Base-by-base conservation (phyloP, 2,888 invertebrate genomes). In the Conchocele bisecta region DNA sequence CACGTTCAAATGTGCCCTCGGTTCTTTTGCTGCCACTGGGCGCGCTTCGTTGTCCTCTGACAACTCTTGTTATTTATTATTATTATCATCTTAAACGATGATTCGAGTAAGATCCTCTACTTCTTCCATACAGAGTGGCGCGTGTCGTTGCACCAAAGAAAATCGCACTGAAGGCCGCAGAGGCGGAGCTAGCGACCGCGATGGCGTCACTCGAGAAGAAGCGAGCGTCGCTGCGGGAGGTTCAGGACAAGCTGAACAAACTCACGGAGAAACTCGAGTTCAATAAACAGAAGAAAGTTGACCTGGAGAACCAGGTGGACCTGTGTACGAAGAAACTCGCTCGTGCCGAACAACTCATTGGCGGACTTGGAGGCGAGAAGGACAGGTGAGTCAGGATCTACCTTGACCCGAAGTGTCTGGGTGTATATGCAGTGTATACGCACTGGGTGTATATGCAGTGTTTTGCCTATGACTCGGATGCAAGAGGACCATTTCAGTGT, bases 111-210 rank as follows among this genome's bases (percentile, higher is more conserved):
- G n/a, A n/a, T n/a, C n/a, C n/a, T n/a, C n/a, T n/a, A n/a, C n/a
- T n/a, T n/a, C n/a, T n/a, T 37, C 39, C 31, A 54, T 72, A 6
- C 73, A 90, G 90, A 77, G 91, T 91, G 15, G 91, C 91, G 5
- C 91, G 91, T 81, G 89, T 92, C 46, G 92, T 92, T 2, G 92
- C 92, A 3, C 92, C 92, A 3, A 92, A 92, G 83, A 92, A 92
- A 72, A 86, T 86, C 60, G 89, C 89, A 7, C 81, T 92, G 74
- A 90, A 89, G 75, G 85, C 85, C 41, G 92, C 92, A 11, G 88
- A 92, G 65, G 83, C 71, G 7, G 89, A 91, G 57, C 81, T 91
- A 31, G 83, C 88, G 6, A 86, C 85, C 41, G 92, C 92, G 54
- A 90, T 91, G 89, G 86, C 75, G 20, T 86, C 88, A 2, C 79